phyloP scores from a whole-genome alignment of 2,113 vertebrate species.

The Delphinapterus leucas region DNA sequence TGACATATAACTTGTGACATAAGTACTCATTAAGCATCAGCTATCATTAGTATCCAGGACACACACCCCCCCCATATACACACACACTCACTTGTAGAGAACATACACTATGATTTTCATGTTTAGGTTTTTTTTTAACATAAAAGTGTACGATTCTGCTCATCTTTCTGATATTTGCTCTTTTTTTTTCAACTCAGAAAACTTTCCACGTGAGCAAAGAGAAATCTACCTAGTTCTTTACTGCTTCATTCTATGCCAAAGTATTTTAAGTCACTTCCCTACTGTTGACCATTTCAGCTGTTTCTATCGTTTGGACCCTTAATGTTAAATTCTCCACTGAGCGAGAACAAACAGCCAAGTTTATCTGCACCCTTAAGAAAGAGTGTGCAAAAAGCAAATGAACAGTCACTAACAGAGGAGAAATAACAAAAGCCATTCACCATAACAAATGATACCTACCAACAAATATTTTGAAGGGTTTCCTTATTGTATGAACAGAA shows the following conservation, averaged over 20 bases:
- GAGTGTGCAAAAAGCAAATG: not conserved
- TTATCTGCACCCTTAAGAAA: conserved; percentile 20
- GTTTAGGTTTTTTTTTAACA: not conserved
- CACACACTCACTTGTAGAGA: not conserved
- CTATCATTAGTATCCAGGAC: not conserved
- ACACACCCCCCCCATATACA: not conserved
- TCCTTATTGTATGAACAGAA: not conserved
- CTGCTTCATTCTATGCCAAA: not conserved
- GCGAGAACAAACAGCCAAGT: not conserved
- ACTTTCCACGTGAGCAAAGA: not conserved
- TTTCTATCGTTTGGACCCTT: not conserved
- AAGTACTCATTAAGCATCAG: not conserved
- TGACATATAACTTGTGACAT: not conserved
- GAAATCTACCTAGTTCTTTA: not conserved
- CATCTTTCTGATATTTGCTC: not conserved
- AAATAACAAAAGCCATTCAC: conserved; percentile 16
- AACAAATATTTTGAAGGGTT: not conserved
- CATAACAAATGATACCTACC: not conserved
- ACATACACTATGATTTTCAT: not conserved
- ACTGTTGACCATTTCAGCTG: not conserved
- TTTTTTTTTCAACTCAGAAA: not conserved
- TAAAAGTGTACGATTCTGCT: not conserved
- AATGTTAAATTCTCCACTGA: not conserved
- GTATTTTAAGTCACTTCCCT: not conserved
- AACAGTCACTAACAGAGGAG: not conserved